Base-by-base conservation (phyloP, 35 echinoderm and acorn worm genomes). In the Apostichopus japonicus region DNA sequence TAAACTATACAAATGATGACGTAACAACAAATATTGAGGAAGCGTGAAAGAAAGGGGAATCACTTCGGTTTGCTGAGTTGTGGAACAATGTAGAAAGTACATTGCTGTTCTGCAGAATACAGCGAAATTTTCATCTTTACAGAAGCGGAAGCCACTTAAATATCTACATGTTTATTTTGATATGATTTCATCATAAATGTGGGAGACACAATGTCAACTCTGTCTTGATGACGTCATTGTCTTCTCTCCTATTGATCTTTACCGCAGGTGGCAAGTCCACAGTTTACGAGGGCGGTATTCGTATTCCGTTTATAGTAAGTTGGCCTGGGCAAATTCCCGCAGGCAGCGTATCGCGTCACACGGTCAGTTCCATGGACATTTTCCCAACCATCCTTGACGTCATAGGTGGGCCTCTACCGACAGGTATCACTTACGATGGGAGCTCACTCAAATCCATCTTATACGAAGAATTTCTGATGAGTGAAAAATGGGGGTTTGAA, bases 321-420 rank as follows among this genome's bases (percentile, higher is more conserved):
- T 92, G 91, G 91, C 91, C 91, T 8, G 78, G 77, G 10, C 82
- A 81, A 80, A 63, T 92, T 10, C 17, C 22, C 13, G 6, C 53
- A 23, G 52, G 52, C 19, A 83, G 52, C 2, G 55, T 80, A 8
- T 33, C 77, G 8, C 72, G 75, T 53, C 76, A 92, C 55, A 16
- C 76, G n/a, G 79, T 80, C 21, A 92, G 91, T 44, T 80, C 91
- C 6, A 65, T 92, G 78, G 91, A 92, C 57, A 55, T 92, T 25
- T 14, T 92, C 16, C 91, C 91, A 67, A 92, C 91, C 21, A 92
- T 92, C 56, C 7, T 92, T 62, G 78, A 92, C 78, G 54, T 92
- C 77, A 77, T 92, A 56, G 55, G 57, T 82, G 77, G 7, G 6
- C 19, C 54, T 55, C 27, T 65, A 65, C 77, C 91, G 16, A 23